Evolutionary conservation across 2,888 invertebrate genomes (phyloP).

Genomic region (Dendrolimus pini): DNA sequence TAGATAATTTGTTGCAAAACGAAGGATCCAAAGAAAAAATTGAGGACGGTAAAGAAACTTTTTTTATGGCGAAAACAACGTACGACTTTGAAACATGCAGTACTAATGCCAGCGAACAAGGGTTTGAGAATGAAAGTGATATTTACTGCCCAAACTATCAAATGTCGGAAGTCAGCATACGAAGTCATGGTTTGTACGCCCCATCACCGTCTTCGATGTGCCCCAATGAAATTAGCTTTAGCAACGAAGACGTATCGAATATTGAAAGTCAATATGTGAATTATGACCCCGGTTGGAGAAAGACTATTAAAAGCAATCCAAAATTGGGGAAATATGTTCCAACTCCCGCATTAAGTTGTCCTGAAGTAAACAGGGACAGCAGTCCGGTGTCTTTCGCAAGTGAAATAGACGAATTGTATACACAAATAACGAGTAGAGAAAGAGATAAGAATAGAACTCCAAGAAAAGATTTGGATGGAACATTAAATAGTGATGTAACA

Average conservation of each 20-base stretch:
- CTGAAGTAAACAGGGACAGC: conserved; percentile 59
- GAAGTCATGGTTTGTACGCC: conserved; percentile 79
- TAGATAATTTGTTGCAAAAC: conserved; percentile 48
- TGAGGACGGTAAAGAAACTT: conserved; percentile 55
- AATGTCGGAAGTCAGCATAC: conserved; percentile 80
- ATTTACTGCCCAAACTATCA: conserved; percentile 78
- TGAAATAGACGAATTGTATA: conserved; percentile 82
- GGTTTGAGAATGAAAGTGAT: conserved; percentile 77
- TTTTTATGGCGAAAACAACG: conserved; percentile 59
- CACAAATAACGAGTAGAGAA: conserved; percentile 78
- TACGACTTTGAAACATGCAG: conserved; percentile 68
- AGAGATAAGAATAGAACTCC: conserved; percentile 48
- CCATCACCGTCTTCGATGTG: conserved; percentile 76
- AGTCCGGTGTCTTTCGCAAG: conserved; percentile 68
- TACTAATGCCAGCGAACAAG: conserved; percentile 65
- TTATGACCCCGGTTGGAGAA: conserved; percentile 73
- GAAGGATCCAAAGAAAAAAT: conserved; percentile 53
- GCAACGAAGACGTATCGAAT: conserved; percentile 67
- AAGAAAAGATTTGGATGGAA: conserved; percentile 51
- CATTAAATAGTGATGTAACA: conserved; percentile 63
- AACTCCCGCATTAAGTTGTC: conserved; percentile 62
- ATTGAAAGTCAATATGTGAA: conserved; percentile 75
- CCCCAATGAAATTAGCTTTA: conserved; percentile 68
- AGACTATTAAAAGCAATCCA: conserved; percentile 59
- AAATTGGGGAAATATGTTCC: conserved; percentile 60